phyloP scores from a whole-genome alignment of 1,140 invertebrate genomes.

The Glossosoma conforme region DNA sequence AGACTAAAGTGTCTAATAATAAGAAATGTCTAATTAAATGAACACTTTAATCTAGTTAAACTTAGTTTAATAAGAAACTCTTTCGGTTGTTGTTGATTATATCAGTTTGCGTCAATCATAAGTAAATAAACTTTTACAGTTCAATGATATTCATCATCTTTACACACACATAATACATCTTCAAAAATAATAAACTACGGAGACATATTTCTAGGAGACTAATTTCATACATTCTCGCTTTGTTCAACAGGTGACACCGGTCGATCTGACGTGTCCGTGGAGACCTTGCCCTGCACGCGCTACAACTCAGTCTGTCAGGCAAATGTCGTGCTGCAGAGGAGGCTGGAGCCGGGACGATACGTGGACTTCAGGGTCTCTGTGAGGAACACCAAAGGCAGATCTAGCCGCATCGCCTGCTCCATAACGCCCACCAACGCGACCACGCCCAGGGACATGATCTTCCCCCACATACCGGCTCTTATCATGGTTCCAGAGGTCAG shows the following conservation, averaged over 20 bases:
- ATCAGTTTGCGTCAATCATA: no score
- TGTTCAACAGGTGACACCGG: conserved; percentile 59
- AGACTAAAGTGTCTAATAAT: no score
- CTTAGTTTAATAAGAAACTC: no score
- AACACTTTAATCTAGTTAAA: no score
- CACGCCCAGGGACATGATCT: conserved; percentile 71
- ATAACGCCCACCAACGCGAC: conserved; percentile 78
- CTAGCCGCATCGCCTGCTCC: conserved; percentile 70
- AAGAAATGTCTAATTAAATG: no score
- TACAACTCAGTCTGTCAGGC: conserved; percentile 82
- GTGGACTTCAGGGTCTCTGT: conserved; percentile 78
- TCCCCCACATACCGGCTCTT: conserved; percentile 76
- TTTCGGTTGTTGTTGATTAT: no score
- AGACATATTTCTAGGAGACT: no score
- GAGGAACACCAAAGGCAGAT: conserved; percentile 70
- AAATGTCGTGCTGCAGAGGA: conserved; percentile 70
- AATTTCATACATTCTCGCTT: conserved; percentile 20
- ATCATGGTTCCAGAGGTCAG: conserved; percentile 75
- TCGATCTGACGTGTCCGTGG: conserved; percentile 65
- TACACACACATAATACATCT: no score
- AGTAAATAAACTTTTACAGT: no score
- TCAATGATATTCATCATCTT: background rate
- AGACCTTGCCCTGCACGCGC: conserved; percentile 72
- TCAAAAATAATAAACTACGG: no score
- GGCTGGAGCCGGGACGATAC: conserved; percentile 68